These are phyloP conservation scores for Pipa parva DNA, from an alignment of 2,113 vertebrate species.

Conservation along the genomic window DNA sequence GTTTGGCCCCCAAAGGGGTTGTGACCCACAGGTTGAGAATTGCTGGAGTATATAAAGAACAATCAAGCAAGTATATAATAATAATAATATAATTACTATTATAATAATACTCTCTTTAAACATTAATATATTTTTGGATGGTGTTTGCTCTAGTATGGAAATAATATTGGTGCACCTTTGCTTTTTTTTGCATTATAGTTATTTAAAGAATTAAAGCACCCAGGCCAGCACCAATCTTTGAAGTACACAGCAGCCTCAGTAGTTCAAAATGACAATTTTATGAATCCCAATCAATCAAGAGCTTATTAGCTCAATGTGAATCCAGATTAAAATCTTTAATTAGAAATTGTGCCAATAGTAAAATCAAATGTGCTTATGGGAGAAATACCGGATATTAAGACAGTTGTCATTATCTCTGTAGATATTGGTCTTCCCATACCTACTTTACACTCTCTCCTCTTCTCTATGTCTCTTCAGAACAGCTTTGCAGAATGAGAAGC, in stretches of 20 bases:
- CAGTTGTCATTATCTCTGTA: slow-evolving; percentile 73
- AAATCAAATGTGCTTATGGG: slow-evolving; percentile 78
- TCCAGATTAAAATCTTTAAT: slow-evolving; percentile 87
- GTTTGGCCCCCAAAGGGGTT: too few relatives aligned
- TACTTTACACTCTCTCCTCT: slow-evolving; percentile 64
- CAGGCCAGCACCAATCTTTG: slow-evolving; percentile 64
- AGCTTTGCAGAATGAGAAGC: slow-evolving; percentile 58
- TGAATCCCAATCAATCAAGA: slow-evolving; percentile 82
- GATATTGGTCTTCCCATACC: slow-evolving; percentile 64
- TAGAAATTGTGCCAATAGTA: slow-evolving; percentile 80
- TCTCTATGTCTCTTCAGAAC: slow-evolving; percentile 61
- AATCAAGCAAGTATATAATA: too few relatives aligned
- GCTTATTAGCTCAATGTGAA: slow-evolving; percentile 83
- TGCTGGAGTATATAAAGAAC: too few relatives aligned
- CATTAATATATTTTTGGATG: too few relatives aligned
- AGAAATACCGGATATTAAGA: slow-evolving; percentile 82
- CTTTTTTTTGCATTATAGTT: too few relatives aligned
- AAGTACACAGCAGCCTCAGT: slow-evolving; percentile 69
- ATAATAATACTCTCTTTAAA: too few relatives aligned
- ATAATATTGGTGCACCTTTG: too few relatives aligned
- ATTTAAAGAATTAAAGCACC: slow-evolving; percentile 69
- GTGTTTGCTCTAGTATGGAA: neutral
- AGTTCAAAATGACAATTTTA: slow-evolving; percentile 75
- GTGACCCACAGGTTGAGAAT: too few relatives aligned
- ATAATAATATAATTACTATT: too few relatives aligned